These are phyloP conservation scores for Mesodorylaimus sp. DNA, from an alignment of 2,888 invertebrate genomes.

Conservation along the genomic window DNA sequence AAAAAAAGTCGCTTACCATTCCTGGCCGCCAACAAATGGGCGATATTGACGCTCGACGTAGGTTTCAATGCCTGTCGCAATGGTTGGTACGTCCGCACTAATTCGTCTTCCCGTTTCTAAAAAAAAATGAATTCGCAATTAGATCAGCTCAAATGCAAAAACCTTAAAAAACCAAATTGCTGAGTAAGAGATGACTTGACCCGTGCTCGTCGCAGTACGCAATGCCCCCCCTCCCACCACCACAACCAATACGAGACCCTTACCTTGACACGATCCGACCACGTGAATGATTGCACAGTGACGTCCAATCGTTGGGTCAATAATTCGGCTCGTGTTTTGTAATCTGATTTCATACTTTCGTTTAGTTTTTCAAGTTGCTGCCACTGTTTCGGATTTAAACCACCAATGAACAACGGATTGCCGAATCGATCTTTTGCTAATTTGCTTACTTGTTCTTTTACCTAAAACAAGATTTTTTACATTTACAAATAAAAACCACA, in stretches of 20 bases:
- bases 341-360: conserved; percentile 57
- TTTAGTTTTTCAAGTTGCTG: conserved; percentile 48
- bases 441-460: conserved; percentile 25
- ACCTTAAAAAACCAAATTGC: background rate
- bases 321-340: conserved; percentile 60
- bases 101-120: conserved; percentile 49
- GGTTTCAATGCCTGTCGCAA: conserved; percentile 37
- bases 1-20: too few species aligned
- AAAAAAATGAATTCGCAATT: conserved; percentile 7
- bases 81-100: conserved; percentile 43
- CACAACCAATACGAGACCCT: background rate
- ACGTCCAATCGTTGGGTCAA: conserved; percentile 74
- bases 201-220: background rate
- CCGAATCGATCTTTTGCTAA: conserved; percentile 45
- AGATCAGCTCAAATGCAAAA: background rate
- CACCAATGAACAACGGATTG: conserved; percentile 52
- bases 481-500: too few species aligned
- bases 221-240: background rate
- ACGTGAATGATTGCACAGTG: conserved; percentile 73
- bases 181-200: background rate
- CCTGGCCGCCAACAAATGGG: conserved; percentile 65
- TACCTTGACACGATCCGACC: conserved; percentile 44
- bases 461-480: conserved; percentile 12
- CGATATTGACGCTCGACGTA: conserved; percentile 49
- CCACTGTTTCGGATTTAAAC: conserved; percentile 57